Conservation (phyloP, 1,140 invertebrate genomes). For the Andrena cerasifolii region DNA sequence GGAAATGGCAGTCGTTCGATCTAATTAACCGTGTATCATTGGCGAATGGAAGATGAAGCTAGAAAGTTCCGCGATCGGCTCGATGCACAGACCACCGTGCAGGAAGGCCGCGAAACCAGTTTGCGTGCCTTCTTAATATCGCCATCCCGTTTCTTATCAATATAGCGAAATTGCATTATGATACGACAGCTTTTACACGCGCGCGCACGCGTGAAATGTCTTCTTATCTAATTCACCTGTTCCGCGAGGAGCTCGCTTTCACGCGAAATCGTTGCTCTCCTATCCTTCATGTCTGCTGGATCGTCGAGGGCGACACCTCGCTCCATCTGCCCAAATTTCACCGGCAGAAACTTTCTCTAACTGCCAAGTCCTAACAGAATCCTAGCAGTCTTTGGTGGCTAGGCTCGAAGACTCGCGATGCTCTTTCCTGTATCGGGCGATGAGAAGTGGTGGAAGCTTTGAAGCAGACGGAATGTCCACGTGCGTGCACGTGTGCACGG, state of each 20-base stretch:
- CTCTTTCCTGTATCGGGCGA: not conserved
- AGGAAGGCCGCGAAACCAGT: not conserved
- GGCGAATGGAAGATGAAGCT: not conserved
- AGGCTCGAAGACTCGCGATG: too few species aligned
- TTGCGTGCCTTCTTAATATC: conserved; percentile 16
- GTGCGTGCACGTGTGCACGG: conserved; percentile 26
- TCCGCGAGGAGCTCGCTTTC: conserved; percentile 15
- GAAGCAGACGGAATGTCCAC: conserved; percentile 25
- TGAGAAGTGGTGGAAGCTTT: too few species aligned
- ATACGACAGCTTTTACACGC: not conserved
- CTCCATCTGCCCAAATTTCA: not conserved
- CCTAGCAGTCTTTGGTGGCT: too few species aligned
- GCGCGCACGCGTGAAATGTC: conserved; percentile 3
- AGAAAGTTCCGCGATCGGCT: conserved; percentile 31
- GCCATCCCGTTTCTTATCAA: conserved; percentile 19
- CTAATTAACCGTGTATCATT: conserved; percentile 21
- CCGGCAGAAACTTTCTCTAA: not conserved
- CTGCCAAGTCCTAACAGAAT: too few species aligned
- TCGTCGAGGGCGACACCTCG: conserved; percentile 8
- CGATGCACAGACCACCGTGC: not conserved
- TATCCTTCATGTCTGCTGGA: not conserved
- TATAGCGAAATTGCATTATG: conserved; percentile 27
- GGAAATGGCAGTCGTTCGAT: not conserved
- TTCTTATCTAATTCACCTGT: conserved; percentile 8
- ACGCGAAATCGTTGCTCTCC: not conserved